phyloP scores from a whole-genome alignment of 2,113 vertebrate species.

The Platysteira castanea region DNA sequence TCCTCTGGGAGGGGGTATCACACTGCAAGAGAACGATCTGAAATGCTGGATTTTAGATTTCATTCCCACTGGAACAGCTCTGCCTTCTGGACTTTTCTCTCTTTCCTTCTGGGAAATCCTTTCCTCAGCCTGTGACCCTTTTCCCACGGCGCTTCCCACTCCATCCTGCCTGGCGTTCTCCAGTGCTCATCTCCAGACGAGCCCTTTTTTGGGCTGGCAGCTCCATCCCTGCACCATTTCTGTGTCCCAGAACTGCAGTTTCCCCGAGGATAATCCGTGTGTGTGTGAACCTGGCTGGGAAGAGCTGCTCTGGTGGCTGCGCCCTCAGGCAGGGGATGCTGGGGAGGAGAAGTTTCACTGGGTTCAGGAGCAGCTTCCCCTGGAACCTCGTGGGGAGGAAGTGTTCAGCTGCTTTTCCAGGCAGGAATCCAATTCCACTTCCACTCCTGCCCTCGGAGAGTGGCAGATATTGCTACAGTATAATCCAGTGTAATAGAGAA shows the following conservation, averaged over 20 bases:
- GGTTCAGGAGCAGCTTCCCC: neutral
- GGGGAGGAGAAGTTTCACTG: neutral
- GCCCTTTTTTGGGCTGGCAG: neutral
- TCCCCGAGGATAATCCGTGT: neutral
- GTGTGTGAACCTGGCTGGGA: neutral
- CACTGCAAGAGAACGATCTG: neutral
- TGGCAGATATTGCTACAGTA: neutral
- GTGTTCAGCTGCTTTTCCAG: neutral
- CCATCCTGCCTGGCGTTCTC: neutral
- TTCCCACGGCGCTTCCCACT: fast-evolving
- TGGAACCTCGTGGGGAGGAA: neutral
- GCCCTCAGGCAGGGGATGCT: neutral
- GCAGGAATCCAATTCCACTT: neutral
- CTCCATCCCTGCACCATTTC: neutral
- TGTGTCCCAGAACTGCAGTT: neutral
- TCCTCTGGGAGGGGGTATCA: neutral
- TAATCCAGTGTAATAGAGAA: neutral
- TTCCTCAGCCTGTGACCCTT: neutral
- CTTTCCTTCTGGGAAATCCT: neutral
- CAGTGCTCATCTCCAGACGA: neutral
- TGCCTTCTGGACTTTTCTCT: neutral
- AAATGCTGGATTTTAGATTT: neutral
- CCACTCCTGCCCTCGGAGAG: neutral
- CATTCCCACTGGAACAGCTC: neutral
- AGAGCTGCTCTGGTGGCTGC: neutral